A percentile compares a stretch with the other conserved stretches of the same genome.
phyloP scores from a whole-genome alignment of 1,140 invertebrate genomes.

The Bacillus rossius region DNA sequence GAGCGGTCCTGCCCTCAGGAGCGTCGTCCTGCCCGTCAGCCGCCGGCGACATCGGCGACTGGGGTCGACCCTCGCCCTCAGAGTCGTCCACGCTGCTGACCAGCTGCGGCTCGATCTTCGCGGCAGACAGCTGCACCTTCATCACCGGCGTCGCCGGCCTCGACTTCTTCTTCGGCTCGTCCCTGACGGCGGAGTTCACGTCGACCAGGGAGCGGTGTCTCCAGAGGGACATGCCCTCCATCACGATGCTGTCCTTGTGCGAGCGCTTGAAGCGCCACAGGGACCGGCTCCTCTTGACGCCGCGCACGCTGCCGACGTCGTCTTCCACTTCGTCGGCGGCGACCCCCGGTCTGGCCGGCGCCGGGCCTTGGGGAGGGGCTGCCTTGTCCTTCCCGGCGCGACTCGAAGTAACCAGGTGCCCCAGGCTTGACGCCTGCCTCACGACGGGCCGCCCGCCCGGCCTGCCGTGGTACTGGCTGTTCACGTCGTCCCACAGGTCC shows the following conservation, averaged over 20 bases:
- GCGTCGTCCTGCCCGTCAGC: background rate
- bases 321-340: constrained; percentile 44
- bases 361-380: background rate
- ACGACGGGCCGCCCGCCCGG: constrained; percentile 3
- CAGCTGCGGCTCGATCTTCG: background rate
- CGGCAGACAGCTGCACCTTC: background rate
- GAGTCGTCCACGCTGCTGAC: background rate
- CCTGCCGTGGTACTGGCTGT: constrained; percentile 18
- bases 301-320: constrained; percentile 31
- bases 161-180: constrained; percentile 33
- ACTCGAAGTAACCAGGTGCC: constrained; percentile 17
- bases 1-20: background rate
- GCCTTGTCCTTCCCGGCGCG: background rate
- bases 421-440: constrained; percentile 36
- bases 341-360: constrained; percentile 27
- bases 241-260: constrained; percentile 55
- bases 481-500: constrained; percentile 43
- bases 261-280: constrained; percentile 69
- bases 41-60: background rate
- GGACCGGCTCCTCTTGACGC: constrained; percentile 73
- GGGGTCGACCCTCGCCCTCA: background rate
- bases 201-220: constrained; percentile 76
- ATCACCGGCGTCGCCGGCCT: constrained; percentile 29
- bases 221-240: constrained; percentile 81
- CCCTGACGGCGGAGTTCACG: constrained; percentile 39